Base-by-base conservation (phyloP, 2,888 invertebrate species). In the Actias luna region DNA sequence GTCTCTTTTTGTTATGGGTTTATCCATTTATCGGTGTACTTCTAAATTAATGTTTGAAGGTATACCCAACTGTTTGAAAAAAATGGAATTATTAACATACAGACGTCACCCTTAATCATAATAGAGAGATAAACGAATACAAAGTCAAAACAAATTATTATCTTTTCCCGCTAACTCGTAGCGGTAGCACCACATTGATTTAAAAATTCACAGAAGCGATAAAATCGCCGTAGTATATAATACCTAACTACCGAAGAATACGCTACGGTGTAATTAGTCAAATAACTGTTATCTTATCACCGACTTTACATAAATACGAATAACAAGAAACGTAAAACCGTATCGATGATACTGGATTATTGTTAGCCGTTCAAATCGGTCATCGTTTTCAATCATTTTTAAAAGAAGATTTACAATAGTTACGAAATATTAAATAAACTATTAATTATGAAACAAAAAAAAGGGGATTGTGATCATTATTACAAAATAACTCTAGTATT, bases 161-260 rank as follows among this genome's bases (percentile, higher is more conserved):
- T 77, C 77, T 69, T 67, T 77, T 75, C 73, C 69, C 36, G 70
- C 65, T 69, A 50, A 25, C 22, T 12, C 46, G 46, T 12, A 74
- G 50, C 68, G 64, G 74, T 72, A 69, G 69, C 70, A 33, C 22
- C 70, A 71, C 72, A 73, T 71, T 72, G 71, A 76, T 75, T 76
- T 65, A 58, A 63, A 65, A 71, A 68, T 76, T 78, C 77, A 69
- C 66, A 68, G 78, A 78, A 78, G 25, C 39, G 77, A 78, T 78
- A 73, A 64, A 36, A 72, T 74, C 67, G 57, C 57, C 57, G 55
- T 60, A 63, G 35, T 58, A 31, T 12, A 42, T 50, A 25, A 36
- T 50, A 50, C 46, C 46, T 63, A 58, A 59, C 50, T 60, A 63
- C 50, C 46, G n/a, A n/a, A n/a, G n/a, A n/a, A 42, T 31, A 42